Evolutionary conservation across 2,888 invertebrate species (phyloP).

Genomic region (Acronicta alni): DNA sequence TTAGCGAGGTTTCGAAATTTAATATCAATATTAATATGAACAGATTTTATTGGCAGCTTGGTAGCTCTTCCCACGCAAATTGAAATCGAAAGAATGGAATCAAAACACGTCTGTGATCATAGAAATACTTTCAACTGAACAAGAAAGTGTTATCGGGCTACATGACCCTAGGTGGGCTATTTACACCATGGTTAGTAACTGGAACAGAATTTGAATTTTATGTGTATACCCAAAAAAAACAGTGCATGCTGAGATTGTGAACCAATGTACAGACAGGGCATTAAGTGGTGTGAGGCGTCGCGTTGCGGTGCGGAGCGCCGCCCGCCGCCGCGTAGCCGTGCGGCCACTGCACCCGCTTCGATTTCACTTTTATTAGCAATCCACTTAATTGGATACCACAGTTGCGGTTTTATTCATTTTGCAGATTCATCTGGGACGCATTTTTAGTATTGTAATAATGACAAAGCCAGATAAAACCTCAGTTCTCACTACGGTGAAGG

Average conservation of each 20-base stretch:
- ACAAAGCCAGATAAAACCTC: conserved; percentile 46
- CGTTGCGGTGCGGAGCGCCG: conserved; percentile 43
- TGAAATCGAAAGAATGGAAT: conserved; percentile 49
- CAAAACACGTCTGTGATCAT: conserved; percentile 31
- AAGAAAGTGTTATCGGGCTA: conserved; percentile 44
- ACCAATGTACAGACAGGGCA: conserved; percentile 35
- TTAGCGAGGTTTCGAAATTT: conserved; percentile 48
- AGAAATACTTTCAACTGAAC: conserved; percentile 53
- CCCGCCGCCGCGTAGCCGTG: conserved; percentile 55
- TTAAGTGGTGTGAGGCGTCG: conserved; percentile 46
- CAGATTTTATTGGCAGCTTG: conserved; percentile 43
- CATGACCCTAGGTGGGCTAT: conserved; percentile 12
- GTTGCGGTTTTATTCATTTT: conserved; percentile 86
- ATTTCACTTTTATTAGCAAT: conserved; percentile 89
- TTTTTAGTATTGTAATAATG: conserved; percentile 64
- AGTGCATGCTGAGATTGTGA: conserved; percentile 33
- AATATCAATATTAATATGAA: conserved; percentile 41
- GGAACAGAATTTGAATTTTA: conserved; percentile 14
- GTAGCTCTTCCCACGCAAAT: conserved; percentile 53
- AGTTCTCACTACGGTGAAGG: conserved; percentile 30
- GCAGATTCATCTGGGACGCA: conserved; percentile 82
- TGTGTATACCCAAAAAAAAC: conserved; percentile 28
- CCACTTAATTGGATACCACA: conserved; percentile 88
- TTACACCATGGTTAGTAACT: conserved; percentile 5
- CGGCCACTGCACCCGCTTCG: conserved; percentile 88